Conservation (phyloP, 1,140 invertebrate genomes). For the Meloidogyne floridensis region DNA sequence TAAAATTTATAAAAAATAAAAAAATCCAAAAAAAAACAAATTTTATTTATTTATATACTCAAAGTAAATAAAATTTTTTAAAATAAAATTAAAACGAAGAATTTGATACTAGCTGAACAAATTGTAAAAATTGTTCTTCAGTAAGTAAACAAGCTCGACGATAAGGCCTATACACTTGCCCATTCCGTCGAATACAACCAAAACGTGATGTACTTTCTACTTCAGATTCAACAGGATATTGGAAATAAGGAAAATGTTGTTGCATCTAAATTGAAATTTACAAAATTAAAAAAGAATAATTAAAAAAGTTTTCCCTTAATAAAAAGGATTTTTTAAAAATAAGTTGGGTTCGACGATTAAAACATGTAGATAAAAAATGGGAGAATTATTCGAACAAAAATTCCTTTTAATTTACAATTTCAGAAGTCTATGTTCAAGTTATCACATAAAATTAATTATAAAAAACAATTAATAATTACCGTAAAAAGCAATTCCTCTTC, state of each 20-base stretch:
- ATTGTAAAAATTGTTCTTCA: conserved; percentile 44
- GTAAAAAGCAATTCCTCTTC: conserved; percentile 50
- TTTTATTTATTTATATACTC: not conserved
- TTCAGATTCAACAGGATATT: conserved; percentile 51
- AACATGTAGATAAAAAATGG: too few relatives aligned
- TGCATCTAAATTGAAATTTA: not conserved
- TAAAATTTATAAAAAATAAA: not conserved
- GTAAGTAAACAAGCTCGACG: conserved; percentile 49
- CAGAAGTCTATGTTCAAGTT: too few relatives aligned
- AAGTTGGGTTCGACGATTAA: too few relatives aligned
- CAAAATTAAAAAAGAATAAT: not conserved
- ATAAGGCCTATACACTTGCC: conserved; percentile 38
- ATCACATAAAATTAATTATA: too few relatives aligned
- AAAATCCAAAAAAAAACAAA: not conserved
- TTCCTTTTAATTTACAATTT: too few relatives aligned
- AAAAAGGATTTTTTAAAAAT: too few relatives aligned
- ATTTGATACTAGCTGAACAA: conserved; percentile 1
- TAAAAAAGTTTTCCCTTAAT: not conserved
- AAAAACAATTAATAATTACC: conserved; percentile 20
- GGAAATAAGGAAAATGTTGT: conserved; percentile 37
- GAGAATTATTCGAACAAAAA: too few relatives aligned
- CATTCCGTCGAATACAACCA: conserved; percentile 37
- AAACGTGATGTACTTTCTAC: conserved; percentile 52
- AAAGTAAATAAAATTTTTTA: not conserved
- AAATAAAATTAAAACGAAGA: conserved; percentile 10